Conservation (phyloP, 2,113 vertebrate genomes). For the Glaucidium brasilianum region DNA sequence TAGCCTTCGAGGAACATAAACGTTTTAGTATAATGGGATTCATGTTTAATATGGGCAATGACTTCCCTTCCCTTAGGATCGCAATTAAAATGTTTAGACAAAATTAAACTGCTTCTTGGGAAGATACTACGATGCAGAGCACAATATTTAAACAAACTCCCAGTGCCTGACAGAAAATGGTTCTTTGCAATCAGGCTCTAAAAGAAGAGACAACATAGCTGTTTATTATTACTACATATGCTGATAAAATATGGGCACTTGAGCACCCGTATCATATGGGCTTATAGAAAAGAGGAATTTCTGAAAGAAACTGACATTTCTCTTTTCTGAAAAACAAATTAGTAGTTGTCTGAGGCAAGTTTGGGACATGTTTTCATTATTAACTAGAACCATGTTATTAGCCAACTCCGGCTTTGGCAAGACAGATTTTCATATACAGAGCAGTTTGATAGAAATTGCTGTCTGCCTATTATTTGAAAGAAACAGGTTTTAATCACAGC, state of each 20-base stretch:
- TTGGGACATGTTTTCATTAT: constrained; percentile 2
- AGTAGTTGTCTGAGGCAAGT: not conserved
- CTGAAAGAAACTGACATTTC: not conserved
- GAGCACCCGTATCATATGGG: not conserved
- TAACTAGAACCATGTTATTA: not conserved
- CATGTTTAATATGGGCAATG: constrained; percentile 51
- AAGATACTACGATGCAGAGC: constrained; percentile 19
- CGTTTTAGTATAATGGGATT: constrained; percentile 58
- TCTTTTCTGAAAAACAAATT: not conserved
- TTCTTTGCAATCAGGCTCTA: constrained; percentile 13
- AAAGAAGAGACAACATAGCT: not conserved
- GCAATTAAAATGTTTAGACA: constrained; percentile 66
- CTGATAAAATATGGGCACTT: not conserved
- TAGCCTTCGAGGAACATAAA: constrained; percentile 56
- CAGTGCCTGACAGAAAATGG: constrained; percentile 3
- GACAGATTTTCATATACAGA: not conserved
- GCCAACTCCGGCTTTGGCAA: not conserved
- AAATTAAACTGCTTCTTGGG: constrained; percentile 58
- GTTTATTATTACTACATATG: not conserved
- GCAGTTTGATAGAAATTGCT: not conserved
- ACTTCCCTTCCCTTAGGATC: constrained; percentile 46
- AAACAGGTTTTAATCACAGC: not conserved
- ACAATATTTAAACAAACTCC: constrained; percentile 47
- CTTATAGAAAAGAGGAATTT: not conserved
- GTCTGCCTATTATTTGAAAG: not conserved